phyloP scores from a whole-genome alignment of 2,113 vertebrate species.

The Amphiprion ocellaris region DNA sequence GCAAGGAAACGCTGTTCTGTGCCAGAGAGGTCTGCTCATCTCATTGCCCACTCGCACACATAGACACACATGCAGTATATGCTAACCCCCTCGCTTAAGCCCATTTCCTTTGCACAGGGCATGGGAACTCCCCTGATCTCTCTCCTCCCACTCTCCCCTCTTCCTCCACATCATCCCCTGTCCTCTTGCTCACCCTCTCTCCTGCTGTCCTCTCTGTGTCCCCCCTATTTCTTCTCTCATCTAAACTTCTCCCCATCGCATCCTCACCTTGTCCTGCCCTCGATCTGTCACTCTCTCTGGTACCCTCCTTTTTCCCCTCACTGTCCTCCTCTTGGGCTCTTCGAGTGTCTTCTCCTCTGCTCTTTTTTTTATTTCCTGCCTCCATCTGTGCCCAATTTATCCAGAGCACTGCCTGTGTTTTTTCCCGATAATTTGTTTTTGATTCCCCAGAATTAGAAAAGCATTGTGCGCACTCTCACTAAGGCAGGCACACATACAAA shows the following conservation, averaged over 20 bases:
- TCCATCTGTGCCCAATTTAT: constrained; percentile 98
- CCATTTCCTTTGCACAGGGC: constrained; percentile 86
- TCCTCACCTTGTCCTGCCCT: constrained; percentile 65
- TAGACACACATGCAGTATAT: constrained; percentile 44
- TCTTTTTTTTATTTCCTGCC: constrained; percentile 81
- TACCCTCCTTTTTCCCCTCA: constrained; percentile 36
- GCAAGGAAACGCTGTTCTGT: constrained; percentile 69
- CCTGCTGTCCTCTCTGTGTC: constrained; percentile 49
- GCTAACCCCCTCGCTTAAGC: constrained; percentile 77
- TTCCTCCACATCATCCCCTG: constrained; percentile 77
- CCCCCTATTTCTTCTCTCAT: constrained; percentile 33
- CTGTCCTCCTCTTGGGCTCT: constrained; percentile 43
- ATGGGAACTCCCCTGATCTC: constrained; percentile 85
- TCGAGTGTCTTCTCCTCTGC: constrained; percentile 63
- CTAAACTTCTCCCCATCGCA: constrained; percentile 60
- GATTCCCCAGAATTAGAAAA: constrained; percentile 97
- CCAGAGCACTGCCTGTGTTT: constrained; percentile 87
- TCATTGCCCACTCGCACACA: constrained; percentile 74
- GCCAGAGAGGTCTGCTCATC: constrained; percentile 82
- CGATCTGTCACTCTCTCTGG: constrained; percentile 58
- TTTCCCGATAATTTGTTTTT: constrained; percentile 94
- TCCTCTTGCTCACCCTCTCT: constrained; percentile 74
- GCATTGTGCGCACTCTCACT: constrained; percentile 88
- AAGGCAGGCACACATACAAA: constrained; percentile 57
- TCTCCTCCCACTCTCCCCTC: constrained; percentile 74